phyloP scores from a whole-genome alignment of 2,888 invertebrate genomes.

The Melipona beecheii region DNA sequence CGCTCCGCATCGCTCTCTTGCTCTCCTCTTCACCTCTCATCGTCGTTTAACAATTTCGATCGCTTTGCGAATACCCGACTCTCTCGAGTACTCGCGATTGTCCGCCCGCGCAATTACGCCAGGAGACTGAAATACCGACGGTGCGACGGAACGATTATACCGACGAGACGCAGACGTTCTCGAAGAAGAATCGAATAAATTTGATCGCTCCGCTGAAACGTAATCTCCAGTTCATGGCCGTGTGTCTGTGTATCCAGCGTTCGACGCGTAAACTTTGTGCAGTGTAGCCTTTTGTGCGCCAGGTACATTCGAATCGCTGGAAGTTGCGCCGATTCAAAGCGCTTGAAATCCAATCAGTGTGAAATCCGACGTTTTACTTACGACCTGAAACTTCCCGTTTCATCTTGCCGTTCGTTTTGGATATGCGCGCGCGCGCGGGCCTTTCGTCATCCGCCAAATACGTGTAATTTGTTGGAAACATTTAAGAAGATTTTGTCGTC shows the following conservation, averaged over 20 bases:
- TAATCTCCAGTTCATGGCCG: background rate
- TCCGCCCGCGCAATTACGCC: constrained; percentile 26
- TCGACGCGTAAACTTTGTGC: background rate
- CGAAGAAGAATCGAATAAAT: constrained; percentile 27
- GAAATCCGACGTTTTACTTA: background rate
- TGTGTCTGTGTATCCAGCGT: background rate
- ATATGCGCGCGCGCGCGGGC: too few relatives aligned
- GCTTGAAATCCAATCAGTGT: background rate
- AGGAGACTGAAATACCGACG: constrained; percentile 3
- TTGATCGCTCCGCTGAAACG: background rate
- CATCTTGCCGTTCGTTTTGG: background rate
- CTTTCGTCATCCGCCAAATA: background rate
- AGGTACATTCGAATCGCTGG: background rate
- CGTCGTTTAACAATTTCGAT: constrained; percentile 58
- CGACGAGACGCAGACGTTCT: background rate
- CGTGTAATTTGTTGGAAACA: background rate
- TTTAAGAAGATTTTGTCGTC: background rate
- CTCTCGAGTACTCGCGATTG: constrained; percentile 32
- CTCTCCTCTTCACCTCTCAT: background rate
- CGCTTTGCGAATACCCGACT: constrained; percentile 40
- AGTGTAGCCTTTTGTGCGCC: too few relatives aligned
- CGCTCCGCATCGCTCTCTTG: background rate
- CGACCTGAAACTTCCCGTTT: background rate
- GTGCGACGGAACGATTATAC: constrained; percentile 3
- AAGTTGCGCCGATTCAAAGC: background rate